Percentiles rank a stretch among this genome's conserved stretches.
These are phyloP conservation scores for Mycogona germanica DNA, from an alignment of 2,888 invertebrate genomes.

Conservation along the genomic window DNA sequence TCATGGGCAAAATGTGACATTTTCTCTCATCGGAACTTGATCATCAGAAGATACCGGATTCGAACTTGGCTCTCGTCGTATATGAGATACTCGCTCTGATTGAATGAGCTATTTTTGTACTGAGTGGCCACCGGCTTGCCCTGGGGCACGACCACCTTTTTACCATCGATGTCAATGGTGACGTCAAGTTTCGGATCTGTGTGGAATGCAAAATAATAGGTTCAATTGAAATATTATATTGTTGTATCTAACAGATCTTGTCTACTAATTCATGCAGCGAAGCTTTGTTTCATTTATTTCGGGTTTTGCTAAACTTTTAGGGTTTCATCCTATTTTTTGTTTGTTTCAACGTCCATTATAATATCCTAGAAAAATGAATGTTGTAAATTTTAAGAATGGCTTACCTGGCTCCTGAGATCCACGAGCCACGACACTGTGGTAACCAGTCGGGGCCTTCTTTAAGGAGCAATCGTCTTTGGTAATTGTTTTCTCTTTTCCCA, in stretches of 20 bases:
- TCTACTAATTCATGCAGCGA: too few relatives aligned
- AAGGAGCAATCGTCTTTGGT: constrained; percentile 28
- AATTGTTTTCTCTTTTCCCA: constrained; percentile 34
- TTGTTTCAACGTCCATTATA: too few relatives aligned
- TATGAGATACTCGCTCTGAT: constrained; percentile 36
- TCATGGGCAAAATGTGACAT: too few relatives aligned
- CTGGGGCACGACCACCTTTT: constrained; percentile 32
- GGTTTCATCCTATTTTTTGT: background rate
- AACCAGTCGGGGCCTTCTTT: constrained; percentile 32
- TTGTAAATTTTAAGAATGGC: background rate
- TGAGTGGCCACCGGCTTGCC: constrained; percentile 29
- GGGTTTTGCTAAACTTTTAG: background rate
- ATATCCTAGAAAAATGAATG: background rate
- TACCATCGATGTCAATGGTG: constrained; percentile 29
- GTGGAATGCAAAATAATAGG: background rate
- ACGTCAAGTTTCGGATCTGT: constrained; percentile 31
- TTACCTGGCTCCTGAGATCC: constrained; percentile 25
- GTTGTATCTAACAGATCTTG: constrained; percentile 49
- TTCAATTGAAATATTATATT: background rate
- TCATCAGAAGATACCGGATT: constrained; percentile 32
- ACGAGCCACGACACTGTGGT: constrained; percentile 34
- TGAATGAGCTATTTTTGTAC: constrained; percentile 26
- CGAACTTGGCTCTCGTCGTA: constrained; percentile 34
- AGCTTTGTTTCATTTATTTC: constrained; percentile 35
- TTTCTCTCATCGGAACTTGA: too few relatives aligned